Conservation (phyloP, 2,797 vertebrate genomes). For the Avahi laniger region DNA sequence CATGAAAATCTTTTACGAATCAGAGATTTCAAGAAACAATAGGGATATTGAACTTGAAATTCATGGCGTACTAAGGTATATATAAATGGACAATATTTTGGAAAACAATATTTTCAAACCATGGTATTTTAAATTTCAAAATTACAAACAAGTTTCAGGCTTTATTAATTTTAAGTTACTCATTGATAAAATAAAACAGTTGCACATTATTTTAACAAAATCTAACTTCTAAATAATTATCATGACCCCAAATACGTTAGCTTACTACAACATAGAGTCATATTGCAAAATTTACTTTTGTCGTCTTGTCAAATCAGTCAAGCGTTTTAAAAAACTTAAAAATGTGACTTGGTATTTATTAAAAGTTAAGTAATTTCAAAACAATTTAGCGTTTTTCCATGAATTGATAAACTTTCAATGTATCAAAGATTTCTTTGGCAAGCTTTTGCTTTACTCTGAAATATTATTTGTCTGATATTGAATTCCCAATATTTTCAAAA, state of each 20-base stretch:
- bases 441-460: not conserved
- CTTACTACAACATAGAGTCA: not conserved
- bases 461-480: not conserved
- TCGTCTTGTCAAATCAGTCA: not conserved
- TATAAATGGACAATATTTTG: not conserved
- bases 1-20: not conserved
- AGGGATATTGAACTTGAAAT: not conserved
- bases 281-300: not conserved
- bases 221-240: not conserved
- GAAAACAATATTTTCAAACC: slow-evolving; percentile 40
- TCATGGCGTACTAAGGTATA: not conserved
- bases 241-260: not conserved
- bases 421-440: not conserved
- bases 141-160: not conserved
- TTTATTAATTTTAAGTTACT: slow-evolving; percentile 16
- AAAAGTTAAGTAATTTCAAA: slow-evolving; percentile 29
- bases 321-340: not conserved
- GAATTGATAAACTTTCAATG: not conserved
- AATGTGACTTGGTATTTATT: not conserved
- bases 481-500: not conserved
- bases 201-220: not conserved
- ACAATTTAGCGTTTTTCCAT: not conserved
- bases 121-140: slow-evolving; percentile 9
- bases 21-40: not conserved
- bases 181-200: not conserved